Evolutionary conservation across 2,888 invertebrate genomes (phyloP).

Genomic region (Harmothoe impar): DNA sequence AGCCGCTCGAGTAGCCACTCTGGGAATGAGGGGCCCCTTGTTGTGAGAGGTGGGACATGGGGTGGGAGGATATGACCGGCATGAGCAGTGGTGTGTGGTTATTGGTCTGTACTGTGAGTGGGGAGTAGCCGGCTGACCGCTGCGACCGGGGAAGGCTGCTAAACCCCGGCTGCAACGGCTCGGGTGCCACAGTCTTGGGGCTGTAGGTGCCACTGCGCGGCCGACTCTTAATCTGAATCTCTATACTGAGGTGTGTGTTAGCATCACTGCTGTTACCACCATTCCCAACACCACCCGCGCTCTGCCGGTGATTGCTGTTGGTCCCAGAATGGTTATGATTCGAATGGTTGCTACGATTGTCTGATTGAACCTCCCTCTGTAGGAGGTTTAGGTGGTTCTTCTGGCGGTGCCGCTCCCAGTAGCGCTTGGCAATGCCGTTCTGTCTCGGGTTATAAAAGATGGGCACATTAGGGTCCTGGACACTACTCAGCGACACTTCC

Average conservation of each 20-base stretch:
- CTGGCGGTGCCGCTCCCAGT: conserved; percentile 89
- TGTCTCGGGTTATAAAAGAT: conserved; percentile 96
- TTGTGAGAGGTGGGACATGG: not conserved
- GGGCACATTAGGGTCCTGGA: conserved; percentile 70
- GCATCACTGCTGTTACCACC: conserved; percentile 73
- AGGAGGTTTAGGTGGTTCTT: conserved; percentile 78
- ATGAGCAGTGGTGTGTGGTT: conserved; percentile 53
- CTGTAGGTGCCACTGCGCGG: conserved; percentile 44
- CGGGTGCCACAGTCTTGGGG: conserved; percentile 1
- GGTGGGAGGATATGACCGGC: conserved; percentile 38
- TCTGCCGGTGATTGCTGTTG: conserved; percentile 66
- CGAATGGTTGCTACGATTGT: conserved; percentile 69
- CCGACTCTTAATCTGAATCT: conserved; percentile 75
- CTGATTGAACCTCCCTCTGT: conserved; percentile 76
- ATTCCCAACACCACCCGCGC: conserved; percentile 63
- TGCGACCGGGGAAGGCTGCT: conserved; percentile 48
- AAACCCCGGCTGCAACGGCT: conserved; percentile 1
- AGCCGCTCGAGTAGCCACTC: not conserved
- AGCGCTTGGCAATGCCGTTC: conserved; percentile 95
- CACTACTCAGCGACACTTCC: conserved; percentile 64
- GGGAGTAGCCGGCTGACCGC: conserved; percentile 55
- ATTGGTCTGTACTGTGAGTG: conserved; percentile 35
- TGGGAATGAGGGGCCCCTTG: not conserved
- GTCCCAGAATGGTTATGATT: conserved; percentile 36
- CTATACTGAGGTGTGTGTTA: conserved; percentile 77